A percentile compares a stretch with the other conserved stretches of the same genome.
These are phyloP conservation scores for Melanotaenia parkinsoni DNA, from an alignment of 2,797 vertebrate species.

Conservation along the genomic window DNA sequence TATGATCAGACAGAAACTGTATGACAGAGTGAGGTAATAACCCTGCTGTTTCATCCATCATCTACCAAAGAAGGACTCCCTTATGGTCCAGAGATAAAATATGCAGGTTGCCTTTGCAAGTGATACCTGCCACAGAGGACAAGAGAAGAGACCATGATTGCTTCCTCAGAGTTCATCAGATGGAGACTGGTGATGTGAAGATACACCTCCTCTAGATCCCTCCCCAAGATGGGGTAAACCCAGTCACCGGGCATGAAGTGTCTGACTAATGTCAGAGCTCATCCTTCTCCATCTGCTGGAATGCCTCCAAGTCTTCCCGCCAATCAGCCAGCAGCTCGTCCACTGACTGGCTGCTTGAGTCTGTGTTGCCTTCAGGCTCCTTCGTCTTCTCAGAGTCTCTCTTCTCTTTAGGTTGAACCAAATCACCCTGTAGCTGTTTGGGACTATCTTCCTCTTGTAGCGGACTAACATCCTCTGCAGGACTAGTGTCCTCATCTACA, in stretches of 20 bases:
- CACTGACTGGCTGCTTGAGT: slow-evolving; percentile 84
- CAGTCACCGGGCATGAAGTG: slow-evolving; percentile 41
- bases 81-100: slow-evolving; percentile 51
- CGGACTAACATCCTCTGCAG: slow-evolving; percentile 37
- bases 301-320: slow-evolving; percentile 98
- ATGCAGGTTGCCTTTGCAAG: slow-evolving; percentile 50
- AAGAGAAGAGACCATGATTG: slow-evolving; percentile 28
- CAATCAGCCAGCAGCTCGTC: slow-evolving; percentile 96
- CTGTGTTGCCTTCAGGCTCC: slow-evolving; percentile 77
- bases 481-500: slow-evolving; percentile 37
- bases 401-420: slow-evolving; percentile 32
- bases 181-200: slow-evolving; percentile 37
- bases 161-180: slow-evolving; percentile 34
- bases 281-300: slow-evolving; percentile 99
- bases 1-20: slow-evolving; percentile 47
- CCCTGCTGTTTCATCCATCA: slow-evolving; percentile 40
- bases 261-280: slow-evolving; percentile 90
- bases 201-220: slow-evolving; percentile 15
- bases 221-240: slow-evolving; percentile 35
- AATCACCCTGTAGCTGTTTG: slow-evolving; percentile 12
- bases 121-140: slow-evolving; percentile 40
- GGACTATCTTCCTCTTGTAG: slow-evolving; percentile 37
- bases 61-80: slow-evolving; percentile 41
- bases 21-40: slow-evolving; percentile 59
- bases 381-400: slow-evolving; percentile 74